Evolutionary conservation across 2,888 invertebrate species (phyloP).

Genomic region (Drosophila fungiperda): DNA sequence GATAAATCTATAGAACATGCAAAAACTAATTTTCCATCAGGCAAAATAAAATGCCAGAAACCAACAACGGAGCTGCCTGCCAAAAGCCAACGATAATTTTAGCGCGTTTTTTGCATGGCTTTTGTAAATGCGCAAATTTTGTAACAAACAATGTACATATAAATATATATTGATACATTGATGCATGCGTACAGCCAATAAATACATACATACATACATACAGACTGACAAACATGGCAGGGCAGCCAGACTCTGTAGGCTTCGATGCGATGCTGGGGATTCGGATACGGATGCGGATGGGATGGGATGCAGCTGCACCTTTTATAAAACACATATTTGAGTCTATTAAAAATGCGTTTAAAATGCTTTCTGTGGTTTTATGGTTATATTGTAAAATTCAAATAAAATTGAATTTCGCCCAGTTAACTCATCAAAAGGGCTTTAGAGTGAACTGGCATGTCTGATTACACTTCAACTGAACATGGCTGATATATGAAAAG

Average conservation of each 20-base stretch:
- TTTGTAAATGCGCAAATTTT: constrained; percentile 77
- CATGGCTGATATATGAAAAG: constrained; percentile 2
- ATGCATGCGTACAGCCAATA: constrained; percentile 24
- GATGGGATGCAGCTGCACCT: constrained; percentile 25
- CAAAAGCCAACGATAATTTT: constrained; percentile 73
- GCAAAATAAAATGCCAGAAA: constrained; percentile 66
- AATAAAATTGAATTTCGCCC: constrained; percentile 78
- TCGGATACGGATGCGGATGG: constrained; percentile 1
- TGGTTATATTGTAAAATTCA: constrained; percentile 82
- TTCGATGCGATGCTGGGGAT: neutral
- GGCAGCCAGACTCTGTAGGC: constrained; percentile 7
- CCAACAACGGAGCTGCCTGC: constrained; percentile 17
- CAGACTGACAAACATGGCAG: constrained; percentile 9
- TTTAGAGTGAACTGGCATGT: neutral
- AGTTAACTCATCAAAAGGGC: constrained; percentile 15
- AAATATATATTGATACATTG: constrained; percentile 60
- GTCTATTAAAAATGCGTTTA: constrained; percentile 83
- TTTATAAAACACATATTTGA: constrained; percentile 82
- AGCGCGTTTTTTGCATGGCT: constrained; percentile 70
- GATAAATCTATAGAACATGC: constrained; percentile 65
- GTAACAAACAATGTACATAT: constrained; percentile 77
- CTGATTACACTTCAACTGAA: neutral
- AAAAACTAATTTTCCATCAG: constrained; percentile 77
- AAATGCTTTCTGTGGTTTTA: constrained; percentile 79
- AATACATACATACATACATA: constrained; percentile 8